A percentile compares a stretch with the other conserved stretches of the same genome.
phyloP scores from a whole-genome alignment of 2,888 invertebrate species.

The Netelia fuscicornis region DNA sequence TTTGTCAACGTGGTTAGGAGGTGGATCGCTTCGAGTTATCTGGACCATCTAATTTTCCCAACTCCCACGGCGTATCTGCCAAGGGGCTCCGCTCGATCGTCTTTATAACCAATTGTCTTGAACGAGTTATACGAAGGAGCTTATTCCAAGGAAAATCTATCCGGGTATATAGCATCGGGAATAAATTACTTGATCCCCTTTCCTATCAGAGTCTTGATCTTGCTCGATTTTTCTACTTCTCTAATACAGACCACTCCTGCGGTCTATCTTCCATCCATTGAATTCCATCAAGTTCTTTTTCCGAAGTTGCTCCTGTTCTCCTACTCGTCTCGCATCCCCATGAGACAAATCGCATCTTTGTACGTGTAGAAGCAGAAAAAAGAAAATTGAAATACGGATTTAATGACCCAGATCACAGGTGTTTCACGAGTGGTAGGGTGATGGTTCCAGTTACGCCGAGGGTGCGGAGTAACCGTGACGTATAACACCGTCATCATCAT shows the following conservation, averaged over 20 bases:
- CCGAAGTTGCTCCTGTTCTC: not conserved
- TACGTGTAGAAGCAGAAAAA: conserved; percentile 7
- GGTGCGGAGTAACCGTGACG: conserved; percentile 59
- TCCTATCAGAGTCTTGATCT: conserved; percentile 14
- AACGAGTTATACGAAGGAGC: conserved; percentile 33
- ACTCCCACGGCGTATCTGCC: not conserved
- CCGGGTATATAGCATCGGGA: conserved; percentile 12
- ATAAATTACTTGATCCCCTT: conserved; percentile 41
- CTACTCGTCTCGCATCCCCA: not conserved
- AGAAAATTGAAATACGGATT: conserved; percentile 42
- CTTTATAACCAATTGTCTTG: conserved; percentile 52
- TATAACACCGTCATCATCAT: conserved; percentile 66
- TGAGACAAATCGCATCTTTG: conserved; percentile 7
- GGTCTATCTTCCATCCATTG: not conserved
- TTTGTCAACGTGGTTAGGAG: conserved; percentile 52
- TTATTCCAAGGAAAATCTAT: conserved; percentile 29
- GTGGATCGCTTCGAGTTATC: conserved; percentile 54
- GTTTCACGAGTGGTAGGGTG: conserved; percentile 10
- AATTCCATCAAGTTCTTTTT: conserved; percentile 3
- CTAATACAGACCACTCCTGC: conserved; percentile 3
- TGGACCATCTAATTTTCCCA: conserved; percentile 50
- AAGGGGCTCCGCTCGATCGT: conserved; percentile 21
- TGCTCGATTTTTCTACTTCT: conserved; percentile 28
- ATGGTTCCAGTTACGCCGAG: conserved; percentile 35
- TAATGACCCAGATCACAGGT: conserved; percentile 50